Evolutionary conservation across 2,888 invertebrate species (phyloP), one percentile per base, ranked within the genome.

Genomic region (Drosophila kanekoi): DNA sequence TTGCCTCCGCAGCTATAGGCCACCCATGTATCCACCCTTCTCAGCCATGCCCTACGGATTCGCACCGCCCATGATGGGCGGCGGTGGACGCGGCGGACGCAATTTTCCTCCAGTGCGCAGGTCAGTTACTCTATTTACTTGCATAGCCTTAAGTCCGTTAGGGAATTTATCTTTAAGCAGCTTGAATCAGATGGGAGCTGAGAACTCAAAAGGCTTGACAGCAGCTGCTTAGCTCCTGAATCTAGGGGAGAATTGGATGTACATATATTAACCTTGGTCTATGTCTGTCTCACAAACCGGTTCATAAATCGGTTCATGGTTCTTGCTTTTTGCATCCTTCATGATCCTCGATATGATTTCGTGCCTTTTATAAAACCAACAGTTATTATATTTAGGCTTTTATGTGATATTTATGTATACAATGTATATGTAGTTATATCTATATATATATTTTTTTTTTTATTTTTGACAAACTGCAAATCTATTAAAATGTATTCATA

Each of bases 11-110:
- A 91, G 92, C n/a, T 92, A 90, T 66, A 84, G 92, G 3, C 79
- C 86, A 32, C 89, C 88, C 9, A 81, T 89, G 87, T 91, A 91
- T 77, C 92, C 84, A 85, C 92, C 86, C 74, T 93, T 81, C 74
- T 91, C 93, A 37, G 93, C 92, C 0, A 92, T 93, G 41, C 93
- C 93, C 58, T 91, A 91, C 44, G 90, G 92, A 5, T 94, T 93
- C 83, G 94, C 93, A 28, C 93, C 93, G 52, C 93, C 93, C 10
- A 93, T 93, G 83, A 87, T 92, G 72, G 93, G 93, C 16, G 93
- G 93, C 60, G 80, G 81, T 47, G 92, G 93, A 72, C 93, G 94
- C 14, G 94, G 94, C 32, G 91, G 91, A 67, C 92, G 90, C 47
- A 87, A 83, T 61, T 88, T 83, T n/a, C 69, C 67, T 9, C 61